Percentiles rank a stretch among this genome's conserved stretches.
phyloP scores from a whole-genome alignment of 2,888 invertebrate species.

The Crematogaster levior region DNA sequence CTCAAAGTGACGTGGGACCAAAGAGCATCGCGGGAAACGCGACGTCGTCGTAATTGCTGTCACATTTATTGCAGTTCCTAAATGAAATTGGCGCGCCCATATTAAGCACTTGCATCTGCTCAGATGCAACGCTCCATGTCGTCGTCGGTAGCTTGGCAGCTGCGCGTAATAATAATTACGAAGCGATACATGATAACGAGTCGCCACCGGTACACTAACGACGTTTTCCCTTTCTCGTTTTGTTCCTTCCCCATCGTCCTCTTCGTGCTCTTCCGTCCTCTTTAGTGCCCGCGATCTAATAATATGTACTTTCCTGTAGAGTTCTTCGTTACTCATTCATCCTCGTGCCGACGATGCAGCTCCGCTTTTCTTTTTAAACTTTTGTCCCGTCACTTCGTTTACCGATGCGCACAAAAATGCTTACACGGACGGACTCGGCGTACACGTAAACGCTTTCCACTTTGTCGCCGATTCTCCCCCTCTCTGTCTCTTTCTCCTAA shows the following conservation, averaged over 20 bases:
- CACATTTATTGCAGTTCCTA: slow-evolving; percentile 77
- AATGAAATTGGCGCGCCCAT: slow-evolving; percentile 73
- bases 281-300: slow-evolving; percentile 67
- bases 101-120: slow-evolving; percentile 69
- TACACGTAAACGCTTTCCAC: slow-evolving; percentile 48
- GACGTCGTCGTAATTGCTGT: slow-evolving; percentile 66
- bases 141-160: slow-evolving; percentile 67
- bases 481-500: not conserved
- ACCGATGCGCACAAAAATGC: slow-evolving; percentile 59
- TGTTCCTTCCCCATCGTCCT: slow-evolving; percentile 37
- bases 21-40: slow-evolving; percentile 60
- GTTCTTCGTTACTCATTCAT: slow-evolving; percentile 77
- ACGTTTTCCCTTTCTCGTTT: slow-evolving; percentile 64
- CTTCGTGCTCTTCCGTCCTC: slow-evolving; percentile 12
- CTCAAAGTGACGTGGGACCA: slow-evolving; percentile 25
- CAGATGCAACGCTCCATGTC: slow-evolving; percentile 66
- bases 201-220: slow-evolving; percentile 78
- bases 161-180: slow-evolving; percentile 81
- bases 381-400: slow-evolving; percentile 39
- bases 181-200: slow-evolving; percentile 82
- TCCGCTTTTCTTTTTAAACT: slow-evolving; percentile 15
- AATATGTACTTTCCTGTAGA: slow-evolving; percentile 71
- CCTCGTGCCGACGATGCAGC: slow-evolving; percentile 38
- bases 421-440: slow-evolving; percentile 5
- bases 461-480: not conserved